phyloP scores from a whole-genome alignment of 2,113 vertebrate species.

The Xenopus borealis region DNA sequence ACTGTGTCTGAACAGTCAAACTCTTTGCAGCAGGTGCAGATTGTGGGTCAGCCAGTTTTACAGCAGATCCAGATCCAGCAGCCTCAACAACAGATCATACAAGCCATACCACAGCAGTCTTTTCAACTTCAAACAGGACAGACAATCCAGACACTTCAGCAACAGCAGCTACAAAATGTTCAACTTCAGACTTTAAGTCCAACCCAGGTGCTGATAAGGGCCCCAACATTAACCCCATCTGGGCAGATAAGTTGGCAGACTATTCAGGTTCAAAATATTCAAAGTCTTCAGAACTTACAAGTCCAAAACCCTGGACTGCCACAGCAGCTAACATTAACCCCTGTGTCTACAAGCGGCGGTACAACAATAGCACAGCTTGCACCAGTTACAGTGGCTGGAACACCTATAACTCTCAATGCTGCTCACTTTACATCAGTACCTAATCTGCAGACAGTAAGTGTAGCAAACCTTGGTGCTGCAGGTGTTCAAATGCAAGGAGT shows the following conservation, averaged over 20 bases:
- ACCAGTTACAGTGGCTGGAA: constrained; percentile 85
- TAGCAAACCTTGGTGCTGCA: constrained; percentile 85
- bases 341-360: constrained; percentile 79
- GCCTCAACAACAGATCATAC: constrained; percentile 79
- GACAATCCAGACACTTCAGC: constrained; percentile 83
- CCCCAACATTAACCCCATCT: constrained; percentile 90
- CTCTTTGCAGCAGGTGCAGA: constrained; percentile 90
- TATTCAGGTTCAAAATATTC: constrained; percentile 88
- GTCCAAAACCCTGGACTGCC: constrained; percentile 87
- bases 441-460: constrained; percentile 94
- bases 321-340: constrained; percentile 90
- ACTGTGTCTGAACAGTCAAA: constrained; percentile 72
- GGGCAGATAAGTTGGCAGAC: constrained; percentile 98
- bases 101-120: constrained; percentile 79
- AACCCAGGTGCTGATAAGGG: constrained; percentile 93
- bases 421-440: constrained; percentile 93
- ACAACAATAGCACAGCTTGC: constrained; percentile 83
- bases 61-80: constrained; percentile 94
- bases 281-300: constrained; percentile 78
- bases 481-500: constrained; percentile 95
- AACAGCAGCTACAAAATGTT: constrained; percentile 81
- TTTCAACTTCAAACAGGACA: constrained; percentile 89
- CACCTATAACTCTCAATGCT: constrained; percentile 89
- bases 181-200: constrained; percentile 90
- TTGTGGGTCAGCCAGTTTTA: constrained; percentile 88